Conservation (phyloP, 1,140 invertebrate genomes). For the Hyposmocoma kahamanoa region DNA sequence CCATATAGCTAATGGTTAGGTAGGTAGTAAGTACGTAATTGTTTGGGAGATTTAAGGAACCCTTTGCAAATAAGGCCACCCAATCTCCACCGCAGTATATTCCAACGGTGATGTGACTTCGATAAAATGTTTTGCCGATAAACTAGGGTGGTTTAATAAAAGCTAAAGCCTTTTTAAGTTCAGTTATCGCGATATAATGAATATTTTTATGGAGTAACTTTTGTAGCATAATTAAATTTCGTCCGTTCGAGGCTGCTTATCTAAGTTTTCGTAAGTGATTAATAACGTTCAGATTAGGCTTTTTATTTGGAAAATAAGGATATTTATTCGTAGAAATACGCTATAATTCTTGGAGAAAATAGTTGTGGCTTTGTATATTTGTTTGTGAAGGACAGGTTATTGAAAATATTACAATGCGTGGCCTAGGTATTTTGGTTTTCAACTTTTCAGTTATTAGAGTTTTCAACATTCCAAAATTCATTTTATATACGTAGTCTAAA, state of each 20-base stretch:
- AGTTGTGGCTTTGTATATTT: no score
- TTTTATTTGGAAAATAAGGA: constrained; percentile 8
- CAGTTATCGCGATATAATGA: constrained; percentile 41
- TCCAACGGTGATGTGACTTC: constrained; percentile 15
- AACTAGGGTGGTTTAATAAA: constrained; percentile 10
- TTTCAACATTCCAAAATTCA: no score
- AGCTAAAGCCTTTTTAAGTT: constrained; percentile 10
- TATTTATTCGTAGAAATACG: not conserved
- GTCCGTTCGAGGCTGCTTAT: constrained; percentile 12
- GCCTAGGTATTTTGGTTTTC: no score
- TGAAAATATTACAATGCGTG: no score
- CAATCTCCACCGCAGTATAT: no score
- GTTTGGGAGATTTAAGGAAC: no score
- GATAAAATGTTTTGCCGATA: constrained; percentile 22
- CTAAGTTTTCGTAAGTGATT: constrained; percentile 14
- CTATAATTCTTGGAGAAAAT: not conserved
- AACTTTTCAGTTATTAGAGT: no score
- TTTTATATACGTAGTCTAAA: no score
- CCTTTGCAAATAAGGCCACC: no score
- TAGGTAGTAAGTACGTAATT: no score
- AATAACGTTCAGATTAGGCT: constrained; percentile 14
- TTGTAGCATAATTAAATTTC: constrained; percentile 20
- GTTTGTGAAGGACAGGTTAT: not conserved
- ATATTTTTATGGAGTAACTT: constrained; percentile 23
- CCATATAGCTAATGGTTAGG: no score